Percentiles rank a stretch among this genome's conserved stretches.
phyloP scores from a whole-genome alignment of 1,140 invertebrate species.

The Ladona fulva region DNA sequence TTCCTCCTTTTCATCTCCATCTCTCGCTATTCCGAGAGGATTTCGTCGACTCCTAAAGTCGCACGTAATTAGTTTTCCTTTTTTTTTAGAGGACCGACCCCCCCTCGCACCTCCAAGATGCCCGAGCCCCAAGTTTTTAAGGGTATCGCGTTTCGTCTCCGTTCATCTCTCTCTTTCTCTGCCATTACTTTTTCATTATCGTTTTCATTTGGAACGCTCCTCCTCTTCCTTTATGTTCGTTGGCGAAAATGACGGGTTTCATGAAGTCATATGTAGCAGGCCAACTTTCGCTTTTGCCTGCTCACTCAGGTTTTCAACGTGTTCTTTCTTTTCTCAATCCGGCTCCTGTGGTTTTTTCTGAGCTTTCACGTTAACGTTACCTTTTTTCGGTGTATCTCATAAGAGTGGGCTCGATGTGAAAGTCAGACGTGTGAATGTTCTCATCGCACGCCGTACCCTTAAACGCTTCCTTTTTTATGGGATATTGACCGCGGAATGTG shows the following conservation, averaged over 20 bases:
- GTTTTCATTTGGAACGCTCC: not conserved
- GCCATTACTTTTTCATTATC: not conserved
- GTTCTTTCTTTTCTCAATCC: too few relatives aligned
- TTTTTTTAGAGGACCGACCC: not conserved
- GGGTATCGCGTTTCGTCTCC: not conserved
- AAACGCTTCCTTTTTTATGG: too few relatives aligned
- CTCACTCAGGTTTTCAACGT: not conserved
- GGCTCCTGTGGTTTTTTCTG: too few relatives aligned
- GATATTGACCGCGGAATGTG: too few relatives aligned
- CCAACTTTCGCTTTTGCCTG: not conserved
- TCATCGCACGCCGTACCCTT: too few relatives aligned
- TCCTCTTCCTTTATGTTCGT: not conserved
- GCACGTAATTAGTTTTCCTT: not conserved
- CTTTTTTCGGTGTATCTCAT: too few relatives aligned
- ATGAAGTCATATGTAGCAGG: not conserved
- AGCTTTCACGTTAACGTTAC: too few relatives aligned
- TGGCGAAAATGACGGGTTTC: not conserved
- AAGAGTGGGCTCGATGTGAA: too few relatives aligned
- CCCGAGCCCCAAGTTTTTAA: not conserved
- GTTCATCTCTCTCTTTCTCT: not conserved
- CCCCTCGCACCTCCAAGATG: not conserved
- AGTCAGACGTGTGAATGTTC: too few relatives aligned
- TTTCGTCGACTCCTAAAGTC: not conserved
- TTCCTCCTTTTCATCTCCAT: too few relatives aligned
- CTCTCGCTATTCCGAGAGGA: not conserved